These are phyloP conservation scores for Psettodes erumei DNA, from an alignment of 2,113 vertebrate genomes.

Conservation along the genomic window DNA sequence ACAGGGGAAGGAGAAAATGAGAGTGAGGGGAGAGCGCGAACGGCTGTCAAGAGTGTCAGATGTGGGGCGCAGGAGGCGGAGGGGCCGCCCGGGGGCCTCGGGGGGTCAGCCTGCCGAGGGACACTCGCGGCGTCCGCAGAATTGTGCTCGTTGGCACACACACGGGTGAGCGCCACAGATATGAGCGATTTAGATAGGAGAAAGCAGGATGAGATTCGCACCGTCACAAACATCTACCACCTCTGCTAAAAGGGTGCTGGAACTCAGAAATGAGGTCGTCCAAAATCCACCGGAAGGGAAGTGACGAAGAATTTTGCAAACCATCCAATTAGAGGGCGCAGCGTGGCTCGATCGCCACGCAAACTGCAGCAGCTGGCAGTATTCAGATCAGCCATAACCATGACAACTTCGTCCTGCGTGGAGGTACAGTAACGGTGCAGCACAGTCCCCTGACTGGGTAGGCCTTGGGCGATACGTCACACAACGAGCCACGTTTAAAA, in stretches of 20 bases:
- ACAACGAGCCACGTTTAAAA: conserved; percentile 18
- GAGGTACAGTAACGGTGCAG: conserved; percentile 5
- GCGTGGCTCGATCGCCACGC: not conserved
- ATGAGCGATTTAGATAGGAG: not conserved
- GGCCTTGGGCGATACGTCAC: conserved; percentile 5
- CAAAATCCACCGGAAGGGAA: not conserved
- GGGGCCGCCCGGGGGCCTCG: conserved; percentile 65
- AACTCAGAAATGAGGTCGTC: not conserved
- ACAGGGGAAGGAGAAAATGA: conserved; percentile 11
- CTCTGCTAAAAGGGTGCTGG: not conserved
- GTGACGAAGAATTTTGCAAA: conserved; percentile 4
- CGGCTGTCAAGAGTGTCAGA: conserved; percentile 36
- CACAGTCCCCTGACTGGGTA: conserved; percentile 15
- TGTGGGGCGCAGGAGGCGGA: conserved; percentile 63
- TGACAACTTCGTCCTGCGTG: not conserved
- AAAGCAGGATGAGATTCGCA: not conserved
- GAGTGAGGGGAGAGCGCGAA: conserved; percentile 14
- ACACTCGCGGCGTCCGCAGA: conserved; percentile 74
- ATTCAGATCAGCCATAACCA: not conserved
- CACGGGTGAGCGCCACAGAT: conserved; percentile 58
- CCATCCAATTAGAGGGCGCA: not conserved
- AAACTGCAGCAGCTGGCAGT: not conserved
- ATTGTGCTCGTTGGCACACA: conserved; percentile 79
- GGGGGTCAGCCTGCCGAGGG: conserved; percentile 77
- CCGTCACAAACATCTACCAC: not conserved